These are phyloP conservation scores for Unio delphinus DNA, from an alignment of 2,888 invertebrate genomes.

Conservation along the genomic window DNA sequence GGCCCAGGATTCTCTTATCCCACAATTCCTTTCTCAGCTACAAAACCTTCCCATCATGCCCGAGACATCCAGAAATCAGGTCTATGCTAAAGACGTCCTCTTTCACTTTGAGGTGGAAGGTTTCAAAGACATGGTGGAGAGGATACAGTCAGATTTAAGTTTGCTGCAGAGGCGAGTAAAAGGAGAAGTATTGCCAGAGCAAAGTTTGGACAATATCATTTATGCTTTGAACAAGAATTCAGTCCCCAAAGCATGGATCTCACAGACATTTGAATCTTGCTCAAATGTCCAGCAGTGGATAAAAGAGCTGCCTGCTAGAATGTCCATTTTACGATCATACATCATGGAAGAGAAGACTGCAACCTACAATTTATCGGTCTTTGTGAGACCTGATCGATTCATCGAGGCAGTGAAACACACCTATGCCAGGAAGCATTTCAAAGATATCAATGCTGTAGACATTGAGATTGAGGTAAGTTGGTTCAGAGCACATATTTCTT, in stretches of 20 bases:
- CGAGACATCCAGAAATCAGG: slow-evolving; percentile 52
- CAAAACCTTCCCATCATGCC: slow-evolving; percentile 51
- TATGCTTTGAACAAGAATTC: slow-evolving; percentile 50
- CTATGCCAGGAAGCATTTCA: slow-evolving; percentile 59
- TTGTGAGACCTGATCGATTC: slow-evolving; percentile 63
- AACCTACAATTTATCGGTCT: slow-evolving; percentile 52
- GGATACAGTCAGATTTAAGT: slow-evolving; percentile 46
- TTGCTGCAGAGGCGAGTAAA: slow-evolving; percentile 40
- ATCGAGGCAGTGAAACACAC: slow-evolving; percentile 60
- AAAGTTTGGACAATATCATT: slow-evolving; percentile 42
- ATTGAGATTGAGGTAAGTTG: slow-evolving; percentile 59
- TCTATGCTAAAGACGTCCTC: slow-evolving; percentile 62
- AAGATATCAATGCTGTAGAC: slow-evolving; percentile 55
- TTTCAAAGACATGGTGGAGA: slow-evolving; percentile 43
- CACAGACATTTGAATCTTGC: slow-evolving; percentile 50
- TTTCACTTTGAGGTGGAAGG: slow-evolving; percentile 56
- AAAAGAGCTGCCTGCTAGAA: slow-evolving; percentile 33
- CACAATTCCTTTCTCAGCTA: slow-evolving; percentile 38
- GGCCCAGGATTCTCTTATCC: slow-evolving; percentile 37
- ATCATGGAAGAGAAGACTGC: slow-evolving; percentile 34
- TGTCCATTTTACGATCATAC: slow-evolving; percentile 43
- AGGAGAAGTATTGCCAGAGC: slow-evolving; percentile 48
- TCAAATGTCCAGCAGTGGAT: slow-evolving; percentile 53
- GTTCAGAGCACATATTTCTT: not conserved
- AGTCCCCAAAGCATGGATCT: slow-evolving; percentile 58